Evolutionary conservation across 2,113 vertebrate genomes (phyloP).

Genomic region (Cyanocitta stelleri): DNA sequence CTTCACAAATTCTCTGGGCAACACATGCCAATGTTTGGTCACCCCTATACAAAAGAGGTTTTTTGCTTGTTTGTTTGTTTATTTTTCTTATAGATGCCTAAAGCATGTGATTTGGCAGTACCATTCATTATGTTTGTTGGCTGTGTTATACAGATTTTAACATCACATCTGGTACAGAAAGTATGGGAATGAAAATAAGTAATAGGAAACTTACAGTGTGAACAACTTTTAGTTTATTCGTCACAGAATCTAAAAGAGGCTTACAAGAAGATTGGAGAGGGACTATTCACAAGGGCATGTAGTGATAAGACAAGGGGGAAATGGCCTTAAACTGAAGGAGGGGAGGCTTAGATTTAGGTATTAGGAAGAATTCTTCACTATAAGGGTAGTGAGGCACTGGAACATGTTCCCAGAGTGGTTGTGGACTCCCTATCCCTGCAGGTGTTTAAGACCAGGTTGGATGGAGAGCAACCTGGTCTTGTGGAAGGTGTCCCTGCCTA

Average conservation of each 20-base stretch:
- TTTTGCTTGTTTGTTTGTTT: not conserved
- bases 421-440: not conserved
- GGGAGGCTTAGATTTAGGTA: not conserved
- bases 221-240: not conserved
- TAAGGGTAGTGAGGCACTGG: not conserved
- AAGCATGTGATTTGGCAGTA: not conserved
- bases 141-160: not conserved
- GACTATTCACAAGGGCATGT: not conserved
- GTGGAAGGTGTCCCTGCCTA: not conserved
- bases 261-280: not conserved
- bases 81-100: not conserved
- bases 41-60: accelerated
- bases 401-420: not conserved
- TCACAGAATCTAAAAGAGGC: not conserved
- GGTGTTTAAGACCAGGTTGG: not conserved
- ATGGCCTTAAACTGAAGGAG: not conserved
- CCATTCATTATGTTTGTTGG: no score
- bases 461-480: not conserved
- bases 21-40: not conserved
- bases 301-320: not conserved
- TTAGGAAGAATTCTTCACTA: not conserved
- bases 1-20: not conserved
- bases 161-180: not conserved
- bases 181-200: not conserved
- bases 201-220: not conserved